phyloP scores from a whole-genome alignment of 2,113 vertebrate genomes.

The Petrocephalus microphthalmus region DNA sequence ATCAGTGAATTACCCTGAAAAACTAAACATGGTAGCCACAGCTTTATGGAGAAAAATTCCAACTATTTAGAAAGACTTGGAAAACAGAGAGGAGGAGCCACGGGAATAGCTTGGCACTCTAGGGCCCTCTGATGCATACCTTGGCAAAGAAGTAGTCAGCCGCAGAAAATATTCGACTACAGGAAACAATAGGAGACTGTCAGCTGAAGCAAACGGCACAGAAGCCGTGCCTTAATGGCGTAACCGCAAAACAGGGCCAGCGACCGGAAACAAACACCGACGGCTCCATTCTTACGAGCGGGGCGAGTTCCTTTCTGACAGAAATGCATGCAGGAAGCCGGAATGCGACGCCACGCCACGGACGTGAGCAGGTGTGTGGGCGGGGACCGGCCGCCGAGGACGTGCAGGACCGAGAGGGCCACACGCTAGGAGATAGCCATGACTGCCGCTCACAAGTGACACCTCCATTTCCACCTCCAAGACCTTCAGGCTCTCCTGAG shows the following conservation, averaged over 20 bases:
- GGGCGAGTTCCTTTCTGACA: neutral
- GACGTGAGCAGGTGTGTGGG: neutral
- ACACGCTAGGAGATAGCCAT: neutral
- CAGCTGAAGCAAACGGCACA: neutral
- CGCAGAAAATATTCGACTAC: neutral
- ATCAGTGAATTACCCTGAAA: neutral
- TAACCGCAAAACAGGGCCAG: neutral
- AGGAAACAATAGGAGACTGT: neutral
- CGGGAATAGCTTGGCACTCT: neutral
- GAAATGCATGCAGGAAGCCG: neutral
- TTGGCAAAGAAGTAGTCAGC: neutral
- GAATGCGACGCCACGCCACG: neutral
- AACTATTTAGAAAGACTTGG: neutral
- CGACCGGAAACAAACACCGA: neutral
- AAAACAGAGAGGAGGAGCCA: neutral
- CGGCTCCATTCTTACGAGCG: neutral
- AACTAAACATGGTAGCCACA: neutral
- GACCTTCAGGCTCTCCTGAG: neutral
- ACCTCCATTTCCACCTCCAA: conserved; percentile 30
- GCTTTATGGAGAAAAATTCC: neutral
- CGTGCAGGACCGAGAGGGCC: neutral
- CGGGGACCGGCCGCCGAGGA: neutral
- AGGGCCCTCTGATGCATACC: neutral
- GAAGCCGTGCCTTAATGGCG: neutral
- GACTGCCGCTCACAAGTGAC: neutral